Conservation (phyloP, 2,888 invertebrate species). For the Dendrolimus pini region DNA sequence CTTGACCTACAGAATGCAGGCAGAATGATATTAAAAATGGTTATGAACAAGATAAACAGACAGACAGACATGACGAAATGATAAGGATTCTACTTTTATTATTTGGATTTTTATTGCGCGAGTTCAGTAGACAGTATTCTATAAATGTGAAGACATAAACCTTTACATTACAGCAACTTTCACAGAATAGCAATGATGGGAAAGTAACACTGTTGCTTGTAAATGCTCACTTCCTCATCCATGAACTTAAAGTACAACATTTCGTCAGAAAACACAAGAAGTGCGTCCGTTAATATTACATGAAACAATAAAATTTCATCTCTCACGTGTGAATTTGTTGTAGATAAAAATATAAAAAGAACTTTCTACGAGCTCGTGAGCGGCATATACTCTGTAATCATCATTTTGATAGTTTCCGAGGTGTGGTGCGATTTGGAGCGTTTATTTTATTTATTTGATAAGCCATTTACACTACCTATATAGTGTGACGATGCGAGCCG, state of each 20-base stretch:
- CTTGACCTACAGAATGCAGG: too few species aligned
- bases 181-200: neutral
- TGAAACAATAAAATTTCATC: conserved; percentile 1
- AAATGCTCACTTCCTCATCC: neutral
- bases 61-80: too few species aligned
- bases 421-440: neutral
- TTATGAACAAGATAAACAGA: too few species aligned
- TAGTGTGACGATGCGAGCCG: too few species aligned
- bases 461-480: too few species aligned
- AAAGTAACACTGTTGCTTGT: neutral
- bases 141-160: too few species aligned
- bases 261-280: neutral
- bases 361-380: conserved; percentile 14
- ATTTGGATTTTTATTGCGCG: too few species aligned
- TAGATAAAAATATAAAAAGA: conserved; percentile 2
- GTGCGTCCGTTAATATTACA: neutral
- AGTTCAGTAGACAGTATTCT: too few species aligned
- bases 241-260: neutral
- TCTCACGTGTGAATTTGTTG: conserved; percentile 6
- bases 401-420: neutral
- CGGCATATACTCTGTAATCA: neutral
- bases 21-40: too few species aligned
- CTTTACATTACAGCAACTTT: neutral
- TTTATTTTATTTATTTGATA: neutral
- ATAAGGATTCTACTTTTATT: too few species aligned